phyloP scores from a whole-genome alignment of 2,113 vertebrate genomes.

The Archilochus colubris region DNA sequence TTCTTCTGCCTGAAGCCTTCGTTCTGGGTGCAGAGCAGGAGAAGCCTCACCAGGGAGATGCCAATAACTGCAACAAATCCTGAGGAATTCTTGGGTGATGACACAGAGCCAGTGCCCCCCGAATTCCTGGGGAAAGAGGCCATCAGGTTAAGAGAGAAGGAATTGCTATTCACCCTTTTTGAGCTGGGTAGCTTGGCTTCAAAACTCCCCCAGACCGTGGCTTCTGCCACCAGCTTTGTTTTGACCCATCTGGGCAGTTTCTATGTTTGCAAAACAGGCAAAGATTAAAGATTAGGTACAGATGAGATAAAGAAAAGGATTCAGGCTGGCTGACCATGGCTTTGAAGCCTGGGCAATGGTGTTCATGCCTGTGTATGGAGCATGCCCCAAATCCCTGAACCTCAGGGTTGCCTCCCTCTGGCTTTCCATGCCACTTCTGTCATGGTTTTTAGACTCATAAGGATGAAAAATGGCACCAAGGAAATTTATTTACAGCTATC shows the following conservation, averaged over 20 bases:
- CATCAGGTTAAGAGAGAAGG: constrained; percentile 80
- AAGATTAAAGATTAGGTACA: not conserved
- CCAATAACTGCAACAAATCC: constrained; percentile 69
- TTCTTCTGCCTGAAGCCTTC: constrained; percentile 87
- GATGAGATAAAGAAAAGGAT: not conserved
- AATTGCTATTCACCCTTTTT: not conserved
- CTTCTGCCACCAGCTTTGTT: not conserved
- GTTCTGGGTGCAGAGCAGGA: constrained; percentile 80
- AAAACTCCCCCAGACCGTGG: rapidly evolving
- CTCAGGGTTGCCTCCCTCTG: not conserved
- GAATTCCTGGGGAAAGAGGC: constrained; percentile 89
- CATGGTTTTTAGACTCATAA: not conserved
- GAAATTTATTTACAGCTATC: not conserved
- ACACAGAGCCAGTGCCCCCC: constrained; percentile 76
- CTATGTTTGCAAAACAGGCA: not conserved
- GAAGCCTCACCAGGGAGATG: constrained; percentile 64
- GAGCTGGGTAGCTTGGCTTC: not conserved
- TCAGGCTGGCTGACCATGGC: not conserved
- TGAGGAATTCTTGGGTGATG: constrained; percentile 52
- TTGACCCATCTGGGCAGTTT: not conserved
- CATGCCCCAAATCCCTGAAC: not conserved
- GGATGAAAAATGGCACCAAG: not conserved
- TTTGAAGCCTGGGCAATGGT: not conserved
- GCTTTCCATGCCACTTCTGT: not conserved
- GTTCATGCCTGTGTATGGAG: not conserved